Percentiles rank a stretch among this genome's conserved stretches.
Evolutionary conservation across 1,140 invertebrate species (phyloP).

Genomic region (Pinna nobilis): DNA sequence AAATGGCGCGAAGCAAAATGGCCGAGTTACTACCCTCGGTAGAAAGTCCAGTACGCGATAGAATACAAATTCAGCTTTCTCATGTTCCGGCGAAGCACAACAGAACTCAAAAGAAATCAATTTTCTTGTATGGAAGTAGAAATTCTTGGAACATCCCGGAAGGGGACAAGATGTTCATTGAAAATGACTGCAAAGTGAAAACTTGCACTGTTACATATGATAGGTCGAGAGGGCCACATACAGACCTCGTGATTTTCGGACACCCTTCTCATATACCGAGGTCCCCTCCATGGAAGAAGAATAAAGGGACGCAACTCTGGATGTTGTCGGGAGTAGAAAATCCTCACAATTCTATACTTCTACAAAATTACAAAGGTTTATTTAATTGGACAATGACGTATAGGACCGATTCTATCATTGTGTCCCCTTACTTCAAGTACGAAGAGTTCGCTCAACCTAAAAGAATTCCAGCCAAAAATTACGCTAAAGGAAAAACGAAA

Average conservation of each 20-base stretch:
- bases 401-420: conserved; percentile 93
- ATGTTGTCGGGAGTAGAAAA: conserved; percentile 44
- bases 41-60: conserved; percentile 15
- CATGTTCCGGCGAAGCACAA: conserved; percentile 25
- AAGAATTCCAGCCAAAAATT: conserved; percentile 44
- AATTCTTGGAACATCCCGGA: conserved; percentile 12
- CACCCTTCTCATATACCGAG: conserved; percentile 32
- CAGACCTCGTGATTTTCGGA: conserved; percentile 33
- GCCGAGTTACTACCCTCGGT: conserved; percentile 10
- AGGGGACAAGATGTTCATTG: conserved; percentile 31
- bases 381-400: conserved; percentile 94
- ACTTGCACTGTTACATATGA: conserved; percentile 32
- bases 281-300: conserved; percentile 18
- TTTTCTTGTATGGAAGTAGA: conserved; percentile 26
- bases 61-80: conserved; percentile 20
- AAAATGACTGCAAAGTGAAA: conserved; percentile 30
- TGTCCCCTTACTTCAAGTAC: conserved; percentile 91
- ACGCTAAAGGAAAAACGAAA: conserved; percentile 71
- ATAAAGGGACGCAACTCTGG: conserved; percentile 43
- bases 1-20: no score
- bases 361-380: conserved; percentile 19
- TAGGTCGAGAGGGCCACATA: not conserved
- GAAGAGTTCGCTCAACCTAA: conserved; percentile 7
- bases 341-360: conserved; percentile 22
- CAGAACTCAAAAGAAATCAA: conserved; percentile 1